Evolutionary conservation across 2,113 vertebrate species (phyloP), one percentile per base, ranked within the genome.

Genomic region (Ariopsis seemanni): DNA sequence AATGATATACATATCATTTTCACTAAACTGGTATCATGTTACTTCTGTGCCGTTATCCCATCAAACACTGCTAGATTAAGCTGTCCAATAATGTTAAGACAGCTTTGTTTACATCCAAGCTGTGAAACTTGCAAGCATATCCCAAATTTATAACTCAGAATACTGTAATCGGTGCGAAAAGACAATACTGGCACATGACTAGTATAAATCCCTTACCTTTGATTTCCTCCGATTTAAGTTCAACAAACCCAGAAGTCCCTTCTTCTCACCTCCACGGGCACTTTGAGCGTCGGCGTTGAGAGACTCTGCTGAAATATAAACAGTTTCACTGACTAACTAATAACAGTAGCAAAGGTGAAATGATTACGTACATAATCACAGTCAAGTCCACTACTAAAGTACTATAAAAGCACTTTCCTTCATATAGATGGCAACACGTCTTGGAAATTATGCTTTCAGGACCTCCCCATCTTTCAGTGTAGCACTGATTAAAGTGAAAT

Each of bases 161-260:
- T 74, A 74, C 22, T 6, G 69, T 34, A 17, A 71, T 12, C 14
- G 18, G 3, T 74, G 18, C 3, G 22, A 22, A 74, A 50, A 50
- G 34, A 50, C 22, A 48, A 74, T 1, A 18, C 15, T 9, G 34
- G 18, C 20, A 12, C 17, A 20, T 8, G 17, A 20, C 18, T 25
- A 15, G 20, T 30, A 22, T 10, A 30, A 5, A 50, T 65, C 6
- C 17, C 89, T 94, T 96, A 99, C 98, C 96, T 98, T 96, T 69
- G 88, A 95, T 94, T 92, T 97, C 83, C 95, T 95, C 91, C 94
- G 95, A 85, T 93, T 95, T 86, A 96, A 95, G 89, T 94, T 96
- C 91, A 99, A 97, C 90, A 99, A 93, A 89, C 97, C 97, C 90
- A 98, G 93, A 62, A 99, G 90, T 63, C 96, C 95, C 92, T 95